These are phyloP conservation scores for Catharus ustulatus DNA, from an alignment of 2,797 vertebrate species.

Conservation along the genomic window DNA sequence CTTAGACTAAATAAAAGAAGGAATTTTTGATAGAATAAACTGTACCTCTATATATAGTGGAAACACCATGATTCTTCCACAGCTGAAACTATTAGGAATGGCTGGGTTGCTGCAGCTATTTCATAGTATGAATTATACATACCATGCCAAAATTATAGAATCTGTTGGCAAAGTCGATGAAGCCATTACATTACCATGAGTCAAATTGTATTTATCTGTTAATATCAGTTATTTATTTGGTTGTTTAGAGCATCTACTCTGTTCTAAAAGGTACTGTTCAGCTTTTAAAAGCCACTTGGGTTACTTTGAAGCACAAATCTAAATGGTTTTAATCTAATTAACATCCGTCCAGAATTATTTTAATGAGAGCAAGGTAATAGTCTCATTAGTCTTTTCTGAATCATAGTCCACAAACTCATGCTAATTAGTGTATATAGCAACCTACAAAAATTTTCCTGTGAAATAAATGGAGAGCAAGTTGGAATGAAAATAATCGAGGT, in stretches of 20 bases:
- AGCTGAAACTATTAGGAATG: background rate
- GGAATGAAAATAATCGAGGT: background rate
- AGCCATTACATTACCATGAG: background rate
- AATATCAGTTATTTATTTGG: background rate
- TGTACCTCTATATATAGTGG: background rate
- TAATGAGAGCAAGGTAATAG: background rate
- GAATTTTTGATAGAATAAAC: background rate
- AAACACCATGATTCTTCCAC: background rate
- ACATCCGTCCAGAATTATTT: background rate
- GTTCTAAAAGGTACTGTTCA: background rate
- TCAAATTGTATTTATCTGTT: background rate
- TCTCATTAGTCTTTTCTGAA: background rate
- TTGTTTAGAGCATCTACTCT: background rate
- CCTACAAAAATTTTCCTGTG: background rate
- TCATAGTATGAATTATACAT: background rate
- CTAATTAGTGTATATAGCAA: background rate
- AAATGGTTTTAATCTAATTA: constrained; percentile 3
- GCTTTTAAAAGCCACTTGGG: background rate
- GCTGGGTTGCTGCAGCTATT: background rate
- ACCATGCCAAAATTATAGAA: background rate
- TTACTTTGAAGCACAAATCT: background rate
- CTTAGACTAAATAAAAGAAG: background rate
- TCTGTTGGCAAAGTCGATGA: background rate
- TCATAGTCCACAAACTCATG: background rate
- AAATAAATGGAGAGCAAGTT: background rate